Evolutionary conservation across 2,888 invertebrate genomes (phyloP).

Genomic region (Cerceris rybyensis): DNA sequence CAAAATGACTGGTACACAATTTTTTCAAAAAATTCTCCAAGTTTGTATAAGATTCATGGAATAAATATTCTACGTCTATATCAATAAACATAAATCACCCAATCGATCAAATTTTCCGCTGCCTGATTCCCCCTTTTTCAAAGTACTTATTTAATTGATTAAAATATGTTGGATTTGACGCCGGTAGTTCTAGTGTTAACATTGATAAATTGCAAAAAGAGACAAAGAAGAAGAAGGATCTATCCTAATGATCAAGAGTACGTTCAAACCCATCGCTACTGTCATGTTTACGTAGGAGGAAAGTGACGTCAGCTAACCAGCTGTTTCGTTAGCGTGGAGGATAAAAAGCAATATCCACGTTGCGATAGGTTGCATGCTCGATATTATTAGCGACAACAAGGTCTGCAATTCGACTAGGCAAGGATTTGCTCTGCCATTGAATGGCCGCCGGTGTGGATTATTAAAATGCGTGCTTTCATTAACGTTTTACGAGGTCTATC

Average conservation of each 20-base stretch:
- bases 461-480: constrained; percentile 66
- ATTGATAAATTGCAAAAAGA: too few relatives aligned
- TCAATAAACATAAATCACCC: too few relatives aligned
- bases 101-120: too few relatives aligned
- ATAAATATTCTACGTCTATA: too few relatives aligned
- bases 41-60: too few relatives aligned
- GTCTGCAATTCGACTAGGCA: constrained; percentile 41
- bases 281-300: constrained; percentile 52
- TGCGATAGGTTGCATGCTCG: constrained; percentile 47
- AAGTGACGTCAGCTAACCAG: constrained; percentile 63
- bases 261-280: constrained; percentile 48
- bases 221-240: neutral
- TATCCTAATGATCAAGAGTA: neutral
- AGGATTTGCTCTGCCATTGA: constrained; percentile 27
- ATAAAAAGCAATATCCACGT: constrained; percentile 55
- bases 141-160: too few relatives aligned
- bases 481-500: constrained; percentile 64
- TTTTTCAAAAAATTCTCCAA: too few relatives aligned
- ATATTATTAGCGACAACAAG: constrained; percentile 64
- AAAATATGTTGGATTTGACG: too few relatives aligned
- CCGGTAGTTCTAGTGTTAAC: too few relatives aligned
- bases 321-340: constrained; percentile 59
- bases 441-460: constrained; percentile 59
- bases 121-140: too few relatives aligned
- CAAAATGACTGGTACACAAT: too few relatives aligned